Conservation (phyloP, 2,888 invertebrate genomes). For the Microdon myrmicae region DNA sequence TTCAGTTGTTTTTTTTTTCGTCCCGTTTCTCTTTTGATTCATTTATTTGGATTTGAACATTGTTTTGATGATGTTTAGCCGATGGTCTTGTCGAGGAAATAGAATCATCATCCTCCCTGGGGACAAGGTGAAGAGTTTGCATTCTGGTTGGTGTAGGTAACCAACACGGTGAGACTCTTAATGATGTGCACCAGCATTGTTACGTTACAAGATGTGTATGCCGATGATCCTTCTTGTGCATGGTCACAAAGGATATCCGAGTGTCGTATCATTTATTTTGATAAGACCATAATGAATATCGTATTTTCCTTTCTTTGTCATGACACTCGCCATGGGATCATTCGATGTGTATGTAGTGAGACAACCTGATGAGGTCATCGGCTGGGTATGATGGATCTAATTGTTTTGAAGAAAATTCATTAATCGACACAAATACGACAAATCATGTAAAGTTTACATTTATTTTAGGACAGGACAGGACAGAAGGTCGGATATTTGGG, state of each 20-base stretch:
- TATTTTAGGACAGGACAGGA: slow-evolving; percentile 3
- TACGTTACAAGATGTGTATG: slow-evolving; percentile 41
- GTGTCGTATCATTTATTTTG: slow-evolving; percentile 51
- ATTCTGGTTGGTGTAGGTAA: slow-evolving; percentile 25
- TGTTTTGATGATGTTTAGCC: slow-evolving; percentile 46
- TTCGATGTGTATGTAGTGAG: slow-evolving; percentile 13
- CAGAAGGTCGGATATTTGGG: too few species aligned
- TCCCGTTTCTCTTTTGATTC: slow-evolving; percentile 34
- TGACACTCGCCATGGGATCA: slow-evolving; percentile 43
- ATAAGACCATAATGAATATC: slow-evolving; percentile 51
- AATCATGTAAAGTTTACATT: slow-evolving; percentile 25
- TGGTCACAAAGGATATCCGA: slow-evolving; percentile 52
- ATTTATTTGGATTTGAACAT: slow-evolving; percentile 50
- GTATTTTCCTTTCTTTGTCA: slow-evolving; percentile 44
- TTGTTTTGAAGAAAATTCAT: slow-evolving; percentile 38
- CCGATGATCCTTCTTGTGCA: slow-evolving; percentile 35
- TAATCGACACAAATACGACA: slow-evolving; percentile 30
- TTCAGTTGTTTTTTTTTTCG: slow-evolving; percentile 19
- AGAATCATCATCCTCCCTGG: slow-evolving; percentile 41
- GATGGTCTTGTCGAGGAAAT: slow-evolving; percentile 36
- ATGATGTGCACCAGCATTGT: slow-evolving; percentile 35
- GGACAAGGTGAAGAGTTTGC: slow-evolving; percentile 1
- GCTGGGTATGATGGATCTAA: slow-evolving; percentile 29
- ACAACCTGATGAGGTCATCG: too few species aligned
- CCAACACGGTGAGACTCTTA: slow-evolving; percentile 35